Evolutionary conservation across 2,113 vertebrate species (phyloP).

Genomic region (Aptenodytes patagonicus): DNA sequence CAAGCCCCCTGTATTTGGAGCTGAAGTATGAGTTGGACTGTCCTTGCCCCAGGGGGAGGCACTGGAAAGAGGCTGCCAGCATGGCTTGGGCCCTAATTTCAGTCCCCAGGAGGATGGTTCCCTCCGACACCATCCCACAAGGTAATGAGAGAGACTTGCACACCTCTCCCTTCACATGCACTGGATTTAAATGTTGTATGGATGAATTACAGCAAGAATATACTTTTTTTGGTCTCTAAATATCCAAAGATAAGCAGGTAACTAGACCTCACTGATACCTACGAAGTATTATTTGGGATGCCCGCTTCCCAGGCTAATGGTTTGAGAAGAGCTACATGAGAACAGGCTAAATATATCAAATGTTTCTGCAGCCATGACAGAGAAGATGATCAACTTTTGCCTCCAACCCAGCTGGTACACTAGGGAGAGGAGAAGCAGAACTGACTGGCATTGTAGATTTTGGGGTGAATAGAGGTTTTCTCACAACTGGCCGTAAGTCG

Average conservation of each 20-base stretch:
- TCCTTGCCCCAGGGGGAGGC: neutral
- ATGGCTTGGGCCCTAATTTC: neutral
- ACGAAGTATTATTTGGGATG: neutral
- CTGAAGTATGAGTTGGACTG: neutral
- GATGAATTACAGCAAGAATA: neutral
- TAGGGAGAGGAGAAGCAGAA: neutral
- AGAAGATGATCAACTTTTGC: neutral
- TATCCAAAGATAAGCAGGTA: neutral
- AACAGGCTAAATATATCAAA: neutral
- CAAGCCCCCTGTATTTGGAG: neutral
- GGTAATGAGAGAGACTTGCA: neutral
- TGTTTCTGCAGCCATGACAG: fast-evolving
- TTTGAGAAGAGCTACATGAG: neutral
- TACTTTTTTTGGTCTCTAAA: neutral
- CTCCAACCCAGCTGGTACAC: neutral
- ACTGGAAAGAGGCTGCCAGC: neutral
- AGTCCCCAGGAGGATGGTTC: neutral
- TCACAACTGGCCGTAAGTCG: neutral
- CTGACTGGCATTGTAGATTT: neutral
- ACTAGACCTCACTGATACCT: neutral
- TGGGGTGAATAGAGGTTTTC: neutral
- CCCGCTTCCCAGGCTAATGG: neutral
- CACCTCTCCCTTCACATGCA: neutral
- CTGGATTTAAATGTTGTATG: neutral
- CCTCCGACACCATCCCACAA: neutral